These are phyloP conservation scores for Sciurus niger DNA, from an alignment of 2,113 vertebrate genomes.

Conservation along the genomic window DNA sequence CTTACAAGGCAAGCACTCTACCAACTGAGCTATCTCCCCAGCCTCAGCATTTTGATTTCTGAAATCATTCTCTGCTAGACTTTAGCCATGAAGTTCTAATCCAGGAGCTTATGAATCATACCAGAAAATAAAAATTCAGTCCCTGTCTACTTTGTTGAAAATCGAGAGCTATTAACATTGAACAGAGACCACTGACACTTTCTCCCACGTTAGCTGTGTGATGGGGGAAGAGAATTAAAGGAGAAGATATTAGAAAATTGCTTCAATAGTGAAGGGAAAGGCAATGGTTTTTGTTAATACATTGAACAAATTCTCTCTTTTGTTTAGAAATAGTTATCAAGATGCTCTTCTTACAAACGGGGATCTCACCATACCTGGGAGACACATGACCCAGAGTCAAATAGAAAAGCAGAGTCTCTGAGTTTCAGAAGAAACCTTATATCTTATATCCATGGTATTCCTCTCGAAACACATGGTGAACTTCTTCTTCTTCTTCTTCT, in stretches of 20 bases:
- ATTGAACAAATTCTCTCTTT: neutral
- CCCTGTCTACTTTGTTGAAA: neutral
- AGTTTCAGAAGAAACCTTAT: neutral
- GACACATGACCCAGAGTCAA: neutral
- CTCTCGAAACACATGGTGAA: neutral
- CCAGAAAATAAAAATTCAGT: neutral
- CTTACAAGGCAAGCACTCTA: too few relatives aligned
- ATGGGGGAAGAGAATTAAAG: neutral
- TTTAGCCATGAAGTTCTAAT: neutral
- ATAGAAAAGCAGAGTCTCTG: neutral
- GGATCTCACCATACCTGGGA: neutral
- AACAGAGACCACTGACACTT: neutral
- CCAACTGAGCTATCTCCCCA: too few relatives aligned
- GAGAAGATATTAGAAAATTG: neutral
- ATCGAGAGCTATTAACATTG: neutral
- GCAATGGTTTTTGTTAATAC: neutral
- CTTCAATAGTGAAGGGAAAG: neutral
- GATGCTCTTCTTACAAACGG: neutral
- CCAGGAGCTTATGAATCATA: neutral
- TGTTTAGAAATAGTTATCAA: neutral
- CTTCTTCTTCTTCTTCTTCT: too few relatives aligned
- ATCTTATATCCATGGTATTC: too few relatives aligned
- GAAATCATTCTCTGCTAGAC: neutral
- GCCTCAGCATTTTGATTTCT: neutral
- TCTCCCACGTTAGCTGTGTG: neutral